Evolutionary conservation across 1,140 invertebrate species (phyloP), one percentile per base, ranked within the genome.

Genomic region (Maniola jurtina): DNA sequence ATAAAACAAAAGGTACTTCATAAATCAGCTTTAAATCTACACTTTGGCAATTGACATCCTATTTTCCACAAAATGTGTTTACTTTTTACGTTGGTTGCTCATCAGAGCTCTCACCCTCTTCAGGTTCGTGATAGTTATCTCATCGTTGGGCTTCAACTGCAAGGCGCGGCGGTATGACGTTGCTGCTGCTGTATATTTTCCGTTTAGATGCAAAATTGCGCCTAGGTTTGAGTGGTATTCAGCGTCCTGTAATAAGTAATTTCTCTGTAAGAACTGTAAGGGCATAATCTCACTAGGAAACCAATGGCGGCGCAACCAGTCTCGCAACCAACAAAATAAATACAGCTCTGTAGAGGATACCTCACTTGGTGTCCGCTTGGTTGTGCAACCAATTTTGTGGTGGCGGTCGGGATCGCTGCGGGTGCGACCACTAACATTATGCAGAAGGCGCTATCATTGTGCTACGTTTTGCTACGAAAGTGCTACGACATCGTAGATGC

Each of bases 141-240:
- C 92, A 88, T 98, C 97, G 61, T 95, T 94, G 0, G 97, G 97
- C 76, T 97, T 95, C 6, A 98, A 90, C 66, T 93, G 91, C 47
- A 98, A 91, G 0, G 97, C 97, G 76, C 94, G 93, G 64, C 95
- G 91, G 86, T 99, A 99, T 59, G 95, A 95, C 7, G 93, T 88
- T 33, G 96, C 96, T 0, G 98, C 98, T 80, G 98, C 96, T 13
- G 91, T 89, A 65, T 97, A 95, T 91, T 98, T 97, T 9, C 96
- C 96, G 84, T 98, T 97, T 55, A 98, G 91, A 90, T 98, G 97
- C 25, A 98, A 91, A 81, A 99, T 98, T 48, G 97, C 97, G 14
- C 97, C 98, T 38, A 98, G 90, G 87, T 99, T 99, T 77, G 97
- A 97, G 86, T 98, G 97, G 61, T 96, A 96, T 63, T 96, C 93